Base-by-base conservation (phyloP, 2,888 invertebrate species). In the Cantharis flavilabris region DNA sequence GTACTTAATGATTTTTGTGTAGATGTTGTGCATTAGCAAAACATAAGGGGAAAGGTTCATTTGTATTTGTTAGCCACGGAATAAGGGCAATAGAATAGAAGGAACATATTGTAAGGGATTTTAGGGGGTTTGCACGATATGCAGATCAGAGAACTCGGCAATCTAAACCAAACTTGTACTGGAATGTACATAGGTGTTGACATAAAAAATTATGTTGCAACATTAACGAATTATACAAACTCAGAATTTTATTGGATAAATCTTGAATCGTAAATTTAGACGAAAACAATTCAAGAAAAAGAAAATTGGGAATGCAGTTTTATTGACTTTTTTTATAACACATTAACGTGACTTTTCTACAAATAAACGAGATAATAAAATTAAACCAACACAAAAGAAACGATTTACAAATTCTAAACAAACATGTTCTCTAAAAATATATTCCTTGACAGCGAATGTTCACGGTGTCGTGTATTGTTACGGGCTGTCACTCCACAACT, bases 401-500 rank as follows among this genome's bases (percentile, higher is more conserved):
- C 73, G 75, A 73, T 76, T 75, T 72, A 78, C 75, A 71, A 71
- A 72, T 71, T 78, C 70, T 76, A 76, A 78, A 78, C 76, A 79
- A 79, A 79, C 81, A 80, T 80, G 82, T 81, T 78, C 73, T 80
- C 82, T 81, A 82, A 82, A 82, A 82, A 82, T 82, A 82, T 80
- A 74, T 73, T 73, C 76, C 73, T 75, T 79, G 71, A 77, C 76
- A 75, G 65, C 75, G 73, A 75, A 75, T 72, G 77, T 76, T 73
- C 75, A 71, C 76, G 76, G 71, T 78, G 78, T 77, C 76, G 74
- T 79, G 77, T 80, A 82, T 82, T 82, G 81, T 81, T 82, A 81
- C 79, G 80, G 71, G 78, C 77, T 80, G 80, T 83, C 83, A 83
- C 80, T 83, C 83, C 69, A 76, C 77, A 73, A 69, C 78, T 76